Conservation (phyloP, 2,113 vertebrate genomes). For the Pterocles burchelli region DNA sequence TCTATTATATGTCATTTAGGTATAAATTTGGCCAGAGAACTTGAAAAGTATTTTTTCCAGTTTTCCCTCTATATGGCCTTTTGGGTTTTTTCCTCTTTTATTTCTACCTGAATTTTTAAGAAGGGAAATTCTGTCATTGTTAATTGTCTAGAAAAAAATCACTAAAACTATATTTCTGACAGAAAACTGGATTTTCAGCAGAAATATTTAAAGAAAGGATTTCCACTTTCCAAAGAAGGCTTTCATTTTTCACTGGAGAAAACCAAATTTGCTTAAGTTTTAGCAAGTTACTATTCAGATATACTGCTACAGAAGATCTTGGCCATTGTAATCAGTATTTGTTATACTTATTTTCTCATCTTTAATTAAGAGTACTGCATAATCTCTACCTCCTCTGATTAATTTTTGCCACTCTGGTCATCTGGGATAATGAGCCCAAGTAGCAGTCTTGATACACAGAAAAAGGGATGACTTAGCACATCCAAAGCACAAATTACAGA, state of each 20-base stretch:
- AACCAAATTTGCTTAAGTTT: background rate
- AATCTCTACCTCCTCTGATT: background rate
- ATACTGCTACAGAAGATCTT: background rate
- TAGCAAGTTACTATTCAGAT: background rate
- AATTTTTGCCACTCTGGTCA: background rate
- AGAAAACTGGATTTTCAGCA: background rate
- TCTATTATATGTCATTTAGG: background rate
- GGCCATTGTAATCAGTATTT: background rate
- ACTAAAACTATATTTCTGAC: background rate
- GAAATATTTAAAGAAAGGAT: background rate
- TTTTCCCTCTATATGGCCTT: background rate
- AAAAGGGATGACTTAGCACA: background rate
- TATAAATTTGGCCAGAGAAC: background rate
- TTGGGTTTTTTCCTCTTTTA: rapidly evolving
- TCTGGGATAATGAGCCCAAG: background rate
- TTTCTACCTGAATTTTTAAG: background rate
- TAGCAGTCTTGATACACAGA: background rate
- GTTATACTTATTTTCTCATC: background rate
- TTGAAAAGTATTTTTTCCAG: background rate
- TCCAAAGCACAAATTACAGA: background rate
- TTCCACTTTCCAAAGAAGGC: background rate
- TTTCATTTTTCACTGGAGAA: background rate
- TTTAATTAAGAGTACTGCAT: background rate
- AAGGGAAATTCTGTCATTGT: background rate
- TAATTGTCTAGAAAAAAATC: background rate